These are phyloP conservation scores for Blastomussa wellsi DNA, from an alignment of 92 coral and sea anemone species.

Conservation along the genomic window DNA sequence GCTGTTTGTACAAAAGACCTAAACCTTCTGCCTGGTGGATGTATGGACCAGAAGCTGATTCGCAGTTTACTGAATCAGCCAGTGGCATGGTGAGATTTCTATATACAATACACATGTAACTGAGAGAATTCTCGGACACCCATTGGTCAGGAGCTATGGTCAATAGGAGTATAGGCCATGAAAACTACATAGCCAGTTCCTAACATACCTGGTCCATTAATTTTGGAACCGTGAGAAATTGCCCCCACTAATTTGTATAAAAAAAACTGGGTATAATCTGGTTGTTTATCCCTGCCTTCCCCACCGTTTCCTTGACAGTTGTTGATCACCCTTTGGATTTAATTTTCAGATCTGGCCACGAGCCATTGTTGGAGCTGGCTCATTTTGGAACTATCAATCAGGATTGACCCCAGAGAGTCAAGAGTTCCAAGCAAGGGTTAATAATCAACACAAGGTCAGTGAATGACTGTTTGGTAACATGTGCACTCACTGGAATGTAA, in stretches of 20 bases:
- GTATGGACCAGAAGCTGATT: slow-evolving; percentile 66
- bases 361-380: slow-evolving; percentile 76
- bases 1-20: slow-evolving; percentile 21
- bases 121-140: too few species aligned
- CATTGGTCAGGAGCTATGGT: too few species aligned
- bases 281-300: too few species aligned
- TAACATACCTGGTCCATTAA: too few species aligned
- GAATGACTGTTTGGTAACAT: background rate
- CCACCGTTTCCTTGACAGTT: background rate
- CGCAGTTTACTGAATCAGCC: slow-evolving; percentile 72
- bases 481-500: too few species aligned
- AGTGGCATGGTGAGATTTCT: slow-evolving; percentile 62
- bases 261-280: too few species aligned
- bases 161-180: too few species aligned
- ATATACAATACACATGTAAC: background rate
- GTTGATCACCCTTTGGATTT: background rate
- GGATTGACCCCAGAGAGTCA: slow-evolving; percentile 43
- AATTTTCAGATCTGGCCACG: slow-evolving; percentile 72
- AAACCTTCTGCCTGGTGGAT: slow-evolving; percentile 73
- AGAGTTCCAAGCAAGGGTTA: slow-evolving; percentile 51
- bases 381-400: slow-evolving; percentile 74
- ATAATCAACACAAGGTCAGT: slow-evolving; percentile 58
- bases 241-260: too few species aligned
- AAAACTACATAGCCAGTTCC: too few species aligned
- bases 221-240: too few species aligned